These are phyloP conservation scores for Brachionichthys hirsutus DNA, from an alignment of 2,113 vertebrate species.

Conservation along the genomic window DNA sequence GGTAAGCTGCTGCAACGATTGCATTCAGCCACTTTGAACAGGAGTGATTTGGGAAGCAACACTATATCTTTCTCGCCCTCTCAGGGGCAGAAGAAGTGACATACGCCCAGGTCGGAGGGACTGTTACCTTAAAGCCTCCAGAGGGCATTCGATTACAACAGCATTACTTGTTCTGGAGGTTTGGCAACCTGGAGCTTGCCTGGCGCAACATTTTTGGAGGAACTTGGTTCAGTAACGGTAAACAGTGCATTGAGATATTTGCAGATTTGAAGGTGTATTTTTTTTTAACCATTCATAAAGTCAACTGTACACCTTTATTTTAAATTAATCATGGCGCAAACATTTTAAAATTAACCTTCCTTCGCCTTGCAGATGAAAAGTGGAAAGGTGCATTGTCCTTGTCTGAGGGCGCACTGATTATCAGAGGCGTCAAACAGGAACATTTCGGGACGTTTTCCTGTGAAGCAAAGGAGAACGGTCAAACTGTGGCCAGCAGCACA, in stretches of 20 bases:
- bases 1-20: conserved; percentile 31
- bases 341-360: neutral
- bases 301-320: too few species aligned
- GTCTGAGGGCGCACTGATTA: conserved; percentile 14
- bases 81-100: conserved; percentile 12
- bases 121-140: neutral
- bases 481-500: fast-evolving
- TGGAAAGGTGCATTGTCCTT: conserved; percentile 6
- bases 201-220: fast-evolving
- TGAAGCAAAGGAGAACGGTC: fast-evolving
- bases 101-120: conserved; percentile 42
- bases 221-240: fast-evolving
- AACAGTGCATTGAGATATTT: neutral
- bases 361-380: conserved; percentile 2
- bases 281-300: too few species aligned
- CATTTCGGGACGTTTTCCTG: conserved; percentile 48
- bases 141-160: fast-evolving
- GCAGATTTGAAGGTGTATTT: neutral
- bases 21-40: neutral
- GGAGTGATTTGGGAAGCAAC: neutral
- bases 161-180: conserved; percentile 37
- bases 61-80: conserved; percentile 14
- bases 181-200: fast-evolving
- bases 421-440: conserved; percentile 19
- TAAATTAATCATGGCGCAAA: too few species aligned